Percentiles rank a stretch among this genome's conserved stretches.
These are phyloP conservation scores for Hirtodrosophila confusa DNA, from an alignment of 2,888 invertebrate species.

Conservation along the genomic window DNA sequence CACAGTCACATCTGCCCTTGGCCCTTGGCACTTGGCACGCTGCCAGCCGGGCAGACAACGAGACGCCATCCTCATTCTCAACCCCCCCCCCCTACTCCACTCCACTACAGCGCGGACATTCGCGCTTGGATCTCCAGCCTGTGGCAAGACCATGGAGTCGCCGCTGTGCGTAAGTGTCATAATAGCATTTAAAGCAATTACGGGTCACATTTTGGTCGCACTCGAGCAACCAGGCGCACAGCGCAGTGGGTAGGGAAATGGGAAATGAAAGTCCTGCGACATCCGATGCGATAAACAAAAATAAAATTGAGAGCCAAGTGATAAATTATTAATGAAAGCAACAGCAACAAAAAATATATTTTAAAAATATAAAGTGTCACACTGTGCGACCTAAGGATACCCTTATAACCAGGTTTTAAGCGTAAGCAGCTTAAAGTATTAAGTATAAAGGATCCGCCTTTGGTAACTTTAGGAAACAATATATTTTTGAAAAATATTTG, in stretches of 20 bases:
- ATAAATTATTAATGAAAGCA: slow-evolving; percentile 51
- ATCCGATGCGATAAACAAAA: slow-evolving; percentile 62
- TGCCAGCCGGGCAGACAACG: slow-evolving; percentile 57
- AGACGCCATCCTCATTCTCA: slow-evolving; percentile 20
- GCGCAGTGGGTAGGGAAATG: slow-evolving; percentile 17
- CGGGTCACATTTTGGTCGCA: slow-evolving; percentile 68
- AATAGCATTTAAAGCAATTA: slow-evolving; percentile 82
- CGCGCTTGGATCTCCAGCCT: slow-evolving; percentile 26
- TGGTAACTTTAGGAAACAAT: too few species aligned
- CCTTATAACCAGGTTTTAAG: slow-evolving; percentile 11
- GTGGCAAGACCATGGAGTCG: slow-evolving; percentile 16
- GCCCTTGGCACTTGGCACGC: slow-evolving; percentile 57
- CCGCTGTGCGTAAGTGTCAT: slow-evolving; percentile 78
- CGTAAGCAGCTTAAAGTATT: too few species aligned
- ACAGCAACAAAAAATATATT: slow-evolving; percentile 2
- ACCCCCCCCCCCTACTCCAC: neutral
- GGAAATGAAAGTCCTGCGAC: slow-evolving; percentile 69
- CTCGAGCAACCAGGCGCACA: neutral
- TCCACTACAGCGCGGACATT: slow-evolving; percentile 10
- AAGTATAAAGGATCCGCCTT: too few species aligned
- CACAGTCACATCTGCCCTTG: slow-evolving; percentile 21
- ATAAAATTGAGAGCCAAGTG: slow-evolving; percentile 41
- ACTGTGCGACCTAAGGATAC: slow-evolving; percentile 15
- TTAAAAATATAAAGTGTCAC: neutral
- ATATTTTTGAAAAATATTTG: too few species aligned